Base-by-base conservation (phyloP, 2,888 invertebrate species). In the Apamea monoglypha region DNA sequence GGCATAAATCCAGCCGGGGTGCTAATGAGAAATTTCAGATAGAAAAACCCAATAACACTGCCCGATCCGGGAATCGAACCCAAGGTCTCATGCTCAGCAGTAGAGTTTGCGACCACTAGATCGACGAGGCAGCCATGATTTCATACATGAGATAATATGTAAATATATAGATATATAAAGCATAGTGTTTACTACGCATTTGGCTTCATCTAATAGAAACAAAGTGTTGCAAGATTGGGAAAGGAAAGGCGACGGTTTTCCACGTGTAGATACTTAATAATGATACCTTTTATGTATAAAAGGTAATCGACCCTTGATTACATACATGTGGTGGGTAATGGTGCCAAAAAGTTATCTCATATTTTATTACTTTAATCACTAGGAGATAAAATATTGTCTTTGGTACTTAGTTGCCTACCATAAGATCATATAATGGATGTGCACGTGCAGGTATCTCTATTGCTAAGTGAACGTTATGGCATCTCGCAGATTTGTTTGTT, bases 111-210 rank as follows among this genome's bases (percentile, higher is more conserved):
- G 4, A 21, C 4, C 21, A 21, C 21, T 64, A 36, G 63, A 36
- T 10, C 18, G 18, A 63, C 32, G 25, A 53, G 53, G 50, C 25
- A 56, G 3, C 12, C 56, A 25, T 56, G 56, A n/a, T 12, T 10
- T 53, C 25, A 36, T 32, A 44, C 14, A 36, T 47, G 14, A 50
- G 18, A 36, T 40, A 67, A 64, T 44, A 70, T 70, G 10, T 63
- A 21, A 56, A 10, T 53, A 44, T n/a, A n/a, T n/a, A 47, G 10
- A 12, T 64, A n/a, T 18, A 6, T 36, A 18, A 29, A n/a, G 53
- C 47, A 74, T 72, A 72, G 47, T 68, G 47, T 29, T n/a, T 67
- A 80, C 66, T 89, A 81, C 89, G 89, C 89, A 89, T 82, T 89
- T 89, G 89, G 88, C 88, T 75, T 67, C 44, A 53, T 25, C n/a